Evolutionary conservation across 2,797 vertebrate genomes (phyloP).

Genomic region (Austrolebias charrua): DNA sequence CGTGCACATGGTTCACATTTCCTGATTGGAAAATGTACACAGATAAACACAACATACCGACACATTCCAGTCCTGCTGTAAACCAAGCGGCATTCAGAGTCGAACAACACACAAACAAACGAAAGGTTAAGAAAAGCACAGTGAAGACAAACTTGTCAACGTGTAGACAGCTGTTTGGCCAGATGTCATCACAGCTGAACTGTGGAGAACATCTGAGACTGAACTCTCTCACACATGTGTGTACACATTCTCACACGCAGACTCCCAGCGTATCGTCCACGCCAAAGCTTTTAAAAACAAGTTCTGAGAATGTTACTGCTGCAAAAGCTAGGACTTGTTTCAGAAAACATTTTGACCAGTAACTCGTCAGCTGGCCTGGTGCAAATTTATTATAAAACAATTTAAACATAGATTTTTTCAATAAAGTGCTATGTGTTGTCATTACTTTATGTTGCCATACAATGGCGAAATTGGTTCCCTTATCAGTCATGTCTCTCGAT

Average conservation of each 20-base stretch:
- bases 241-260: constrained; percentile 49
- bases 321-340: constrained; percentile 12
- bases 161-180: constrained; percentile 84
- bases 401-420: no score
- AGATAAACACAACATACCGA: constrained; percentile 21
- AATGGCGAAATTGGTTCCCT: no score
- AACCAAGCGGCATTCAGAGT: constrained; percentile 7
- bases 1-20: constrained; percentile 68
- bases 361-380: constrained; percentile 9
- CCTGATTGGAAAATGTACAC: constrained; percentile 47
- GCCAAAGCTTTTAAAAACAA: constrained; percentile 20
- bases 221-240: constrained; percentile 45
- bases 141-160: constrained; percentile 20
- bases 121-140: constrained; percentile 8
- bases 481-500: no score
- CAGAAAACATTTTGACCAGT: not conserved
- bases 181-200: constrained; percentile 82
- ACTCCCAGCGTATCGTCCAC: constrained; percentile 22
- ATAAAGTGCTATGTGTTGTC: no score
- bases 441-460: no score
- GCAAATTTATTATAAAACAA: not conserved
- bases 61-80: not conserved
- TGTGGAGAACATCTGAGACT: constrained; percentile 78
- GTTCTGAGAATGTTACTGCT: constrained; percentile 27
- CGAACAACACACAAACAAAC: constrained; percentile 11